Evolutionary conservation across 1,140 invertebrate genomes (phyloP), one percentile per base, ranked within the genome.

Genomic region (Zaprionus africanus): DNA sequence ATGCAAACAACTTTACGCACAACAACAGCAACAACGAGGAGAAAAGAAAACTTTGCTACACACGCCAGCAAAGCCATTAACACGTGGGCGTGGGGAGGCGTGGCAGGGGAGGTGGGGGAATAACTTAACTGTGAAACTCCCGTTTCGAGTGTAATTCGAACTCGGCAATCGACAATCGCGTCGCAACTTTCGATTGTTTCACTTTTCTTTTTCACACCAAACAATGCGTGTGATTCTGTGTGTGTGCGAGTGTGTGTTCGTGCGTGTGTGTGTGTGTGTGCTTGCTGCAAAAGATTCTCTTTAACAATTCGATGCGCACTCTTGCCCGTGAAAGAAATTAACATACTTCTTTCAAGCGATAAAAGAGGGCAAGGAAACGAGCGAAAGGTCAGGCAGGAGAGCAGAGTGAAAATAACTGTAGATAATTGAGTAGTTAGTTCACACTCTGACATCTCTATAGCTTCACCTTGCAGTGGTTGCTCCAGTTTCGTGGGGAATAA

Each of bases 31-130:
- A 43, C 19, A 31, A n/a, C 22, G 22, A 22, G 22, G 22, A 22
- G 2, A 57, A 66, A 54, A 34, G 19, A 67, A 67, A 67, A 57
- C 13, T 73, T 73, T 46, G n/a, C 36, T 41, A 70, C 34, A 51
- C 61, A 64, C 36, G 54, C 54, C 51, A 77, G 73, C 71, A 49
- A 64, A 82, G 71, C 82, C 76, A 82, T 82, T 79, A 85, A 81
- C 82, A 79, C 41, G 66, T 65, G 56, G 76, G 66, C 72, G 69
- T 78, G 67, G 51, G 9, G 22, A n/a, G 53, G 15, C 15, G 15
- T 56, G 53, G 22, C 53, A 53, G 1, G 4, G 0, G 11, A 15
- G 53, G 11, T 9, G 24, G 53, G 22, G 15, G 24, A 26, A 26
- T 56, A 24, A 26, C 19, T 51, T 19, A 51, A 51, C 46, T 22